A percentile compares a stretch with the other conserved stretches of the same genome.
Evolutionary conservation across 2,888 invertebrate genomes (phyloP).

Genomic region (Eudasyphora cyanicolor): DNA sequence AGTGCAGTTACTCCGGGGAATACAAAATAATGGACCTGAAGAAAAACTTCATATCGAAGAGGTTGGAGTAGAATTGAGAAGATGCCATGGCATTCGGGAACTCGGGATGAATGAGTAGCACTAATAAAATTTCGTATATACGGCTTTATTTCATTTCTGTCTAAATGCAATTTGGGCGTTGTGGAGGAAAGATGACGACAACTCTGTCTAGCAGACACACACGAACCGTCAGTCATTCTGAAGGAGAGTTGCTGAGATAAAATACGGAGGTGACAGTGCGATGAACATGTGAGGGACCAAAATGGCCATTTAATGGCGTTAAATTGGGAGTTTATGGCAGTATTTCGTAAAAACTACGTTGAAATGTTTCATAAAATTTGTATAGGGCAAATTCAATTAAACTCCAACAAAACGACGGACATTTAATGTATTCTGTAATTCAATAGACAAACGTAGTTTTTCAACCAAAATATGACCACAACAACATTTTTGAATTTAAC

Average conservation of each 20-base stretch:
- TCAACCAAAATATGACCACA: no score
- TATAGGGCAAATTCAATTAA: not conserved
- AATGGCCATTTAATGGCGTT: conserved; percentile 64
- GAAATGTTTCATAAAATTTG: not conserved
- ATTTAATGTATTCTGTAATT: no score
- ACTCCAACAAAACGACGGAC: not conserved
- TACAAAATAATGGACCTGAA: conserved; percentile 42
- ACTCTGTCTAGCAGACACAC: not conserved
- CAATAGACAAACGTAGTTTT: no score
- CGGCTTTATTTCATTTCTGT: conserved; percentile 63
- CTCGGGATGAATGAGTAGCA: conserved; percentile 55
- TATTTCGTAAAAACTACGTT: conserved; percentile 42
- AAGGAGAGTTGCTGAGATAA: conserved; percentile 3
- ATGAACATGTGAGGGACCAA: conserved; percentile 56
- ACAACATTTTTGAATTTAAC: no score
- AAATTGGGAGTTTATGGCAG: conserved; percentile 58
- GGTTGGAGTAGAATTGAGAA: not conserved
- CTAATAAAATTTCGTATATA: conserved; percentile 67
- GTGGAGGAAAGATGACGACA: not conserved
- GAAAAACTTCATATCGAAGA: conserved; percentile 47
- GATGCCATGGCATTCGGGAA: conserved; percentile 16
- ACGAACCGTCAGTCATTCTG: not conserved
- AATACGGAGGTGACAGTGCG: conserved; percentile 51
- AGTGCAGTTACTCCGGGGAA: conserved; percentile 41
- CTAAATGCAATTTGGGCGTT: conserved; percentile 55